Evolutionary conservation across 2,888 invertebrate genomes (phyloP).

Genomic region (Lasioglossum pauxillum): DNA sequence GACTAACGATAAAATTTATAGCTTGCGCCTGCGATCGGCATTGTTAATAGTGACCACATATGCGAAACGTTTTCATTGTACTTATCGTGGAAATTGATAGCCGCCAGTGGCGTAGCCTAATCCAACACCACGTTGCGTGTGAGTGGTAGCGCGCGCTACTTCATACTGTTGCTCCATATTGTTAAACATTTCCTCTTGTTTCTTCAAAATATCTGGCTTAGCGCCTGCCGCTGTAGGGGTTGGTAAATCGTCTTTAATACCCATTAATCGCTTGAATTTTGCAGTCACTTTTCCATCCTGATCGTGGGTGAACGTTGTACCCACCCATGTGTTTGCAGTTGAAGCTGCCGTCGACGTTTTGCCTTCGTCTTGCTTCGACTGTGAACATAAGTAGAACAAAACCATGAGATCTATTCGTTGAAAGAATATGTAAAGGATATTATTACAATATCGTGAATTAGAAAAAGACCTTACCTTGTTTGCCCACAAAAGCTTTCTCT

Average conservation of each 20-base stretch:
- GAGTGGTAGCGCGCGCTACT: constrained; percentile 97
- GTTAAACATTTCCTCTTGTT: constrained; percentile 94
- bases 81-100: constrained; percentile 85
- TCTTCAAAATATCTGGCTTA: constrained; percentile 87
- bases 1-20: constrained; percentile 37
- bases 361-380: constrained; percentile 82
- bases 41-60: constrained; percentile 49
- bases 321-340: constrained; percentile 89
- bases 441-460: neutral
- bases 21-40: constrained; percentile 20
- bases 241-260: constrained; percentile 89
- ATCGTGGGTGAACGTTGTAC: constrained; percentile 95
- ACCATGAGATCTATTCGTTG: neutral
- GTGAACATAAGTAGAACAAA: constrained; percentile 20
- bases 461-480: constrained; percentile 86
- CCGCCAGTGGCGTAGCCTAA: constrained; percentile 89
- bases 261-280: constrained; percentile 98
- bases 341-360: constrained; percentile 76
- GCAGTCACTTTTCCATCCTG: constrained; percentile 96
- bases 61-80: constrained; percentile 31
- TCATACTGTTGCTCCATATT: constrained; percentile 98
- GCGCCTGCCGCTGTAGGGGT: constrained; percentile 80
- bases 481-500: constrained; percentile 96
- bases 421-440: neutral
- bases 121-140: constrained; percentile 96